A percentile compares a stretch with the other conserved stretches of the same genome.
Evolutionary conservation across 2,888 invertebrate species (phyloP).

Genomic region (Diarsia rubi): DNA sequence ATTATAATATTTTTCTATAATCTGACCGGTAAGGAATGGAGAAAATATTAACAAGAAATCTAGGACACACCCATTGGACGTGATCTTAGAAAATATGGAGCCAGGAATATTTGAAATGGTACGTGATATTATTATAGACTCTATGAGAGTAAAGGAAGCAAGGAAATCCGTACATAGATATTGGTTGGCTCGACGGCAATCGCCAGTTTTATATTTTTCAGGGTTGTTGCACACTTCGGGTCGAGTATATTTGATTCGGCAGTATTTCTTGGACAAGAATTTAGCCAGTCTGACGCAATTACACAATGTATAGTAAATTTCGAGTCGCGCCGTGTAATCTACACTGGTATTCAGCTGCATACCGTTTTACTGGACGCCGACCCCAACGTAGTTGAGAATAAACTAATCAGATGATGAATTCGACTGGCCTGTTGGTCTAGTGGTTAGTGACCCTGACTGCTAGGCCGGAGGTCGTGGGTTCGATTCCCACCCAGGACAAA

Average conservation of each 20-base stretch:
- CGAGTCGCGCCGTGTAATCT: too few relatives aligned
- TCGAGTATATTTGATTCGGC: not conserved
- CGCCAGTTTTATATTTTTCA: slow-evolving; percentile 2
- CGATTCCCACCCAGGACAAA: too few relatives aligned
- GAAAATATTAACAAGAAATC: slow-evolving; percentile 25
- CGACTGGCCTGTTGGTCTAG: too few relatives aligned
- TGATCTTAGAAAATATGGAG: slow-evolving; percentile 43
- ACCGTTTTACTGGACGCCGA: too few relatives aligned
- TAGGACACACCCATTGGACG: slow-evolving; percentile 42
- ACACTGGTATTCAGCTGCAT: too few relatives aligned
- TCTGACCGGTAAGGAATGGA: slow-evolving; percentile 2
- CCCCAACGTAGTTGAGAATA: too few relatives aligned
- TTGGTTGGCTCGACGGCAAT: not conserved
- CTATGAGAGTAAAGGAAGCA: slow-evolving; percentile 22
- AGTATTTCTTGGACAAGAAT: not conserved
- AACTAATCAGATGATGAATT: too few relatives aligned
- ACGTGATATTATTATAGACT: slow-evolving; percentile 39
- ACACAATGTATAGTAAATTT: too few relatives aligned
- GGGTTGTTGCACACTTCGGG: not conserved
- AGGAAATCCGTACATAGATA: slow-evolving; percentile 38
- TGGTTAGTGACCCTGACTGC: too few relatives aligned
- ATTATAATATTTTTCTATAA: slow-evolving; percentile 10
- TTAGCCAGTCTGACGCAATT: not conserved
- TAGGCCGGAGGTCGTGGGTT: too few relatives aligned
- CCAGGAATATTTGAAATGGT: slow-evolving; percentile 36